Conservation (phyloP, 2,113 vertebrate genomes). For the Oncorhynchus kisutch region DNA sequence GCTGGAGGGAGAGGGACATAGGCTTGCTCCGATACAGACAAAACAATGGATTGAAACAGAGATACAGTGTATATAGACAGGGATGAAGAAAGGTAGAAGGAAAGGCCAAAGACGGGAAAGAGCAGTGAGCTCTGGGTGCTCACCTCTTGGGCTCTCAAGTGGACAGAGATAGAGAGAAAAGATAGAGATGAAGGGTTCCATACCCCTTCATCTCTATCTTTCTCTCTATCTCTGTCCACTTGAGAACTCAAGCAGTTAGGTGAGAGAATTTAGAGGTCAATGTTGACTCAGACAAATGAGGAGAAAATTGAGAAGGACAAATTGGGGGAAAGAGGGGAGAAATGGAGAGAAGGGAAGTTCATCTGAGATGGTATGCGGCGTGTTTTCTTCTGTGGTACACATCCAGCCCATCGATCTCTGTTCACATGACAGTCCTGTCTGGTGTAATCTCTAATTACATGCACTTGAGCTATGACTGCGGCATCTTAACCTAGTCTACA, state of each 20-base stretch:
- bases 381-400: not conserved
- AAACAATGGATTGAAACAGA: too few relatives aligned
- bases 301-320: not conserved
- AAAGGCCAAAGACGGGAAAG: too few relatives aligned
- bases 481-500: conserved; percentile 32
- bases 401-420: conserved; percentile 43
- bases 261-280: not conserved
- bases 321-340: not conserved
- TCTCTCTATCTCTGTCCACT: too few relatives aligned
- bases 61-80: too few relatives aligned
- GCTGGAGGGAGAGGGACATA: too few relatives aligned
- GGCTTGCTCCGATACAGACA: too few relatives aligned
- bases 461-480: conserved; percentile 49
- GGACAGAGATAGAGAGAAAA: too few relatives aligned
- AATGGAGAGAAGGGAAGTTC: not conserved
- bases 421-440: not conserved
- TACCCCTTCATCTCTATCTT: too few relatives aligned
- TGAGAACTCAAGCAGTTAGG: not conserved
- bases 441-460: conserved; percentile 54
- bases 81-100: too few relatives aligned
- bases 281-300: conserved; percentile 16
- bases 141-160: too few relatives aligned
- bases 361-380: not conserved
- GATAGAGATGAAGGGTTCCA: not conserved
- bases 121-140: too few relatives aligned